Percentiles rank a stretch among this genome's conserved stretches.
These are phyloP conservation scores for Armadillidium nasatum DNA, from an alignment of 1,140 invertebrate species.

Conservation along the genomic window DNA sequence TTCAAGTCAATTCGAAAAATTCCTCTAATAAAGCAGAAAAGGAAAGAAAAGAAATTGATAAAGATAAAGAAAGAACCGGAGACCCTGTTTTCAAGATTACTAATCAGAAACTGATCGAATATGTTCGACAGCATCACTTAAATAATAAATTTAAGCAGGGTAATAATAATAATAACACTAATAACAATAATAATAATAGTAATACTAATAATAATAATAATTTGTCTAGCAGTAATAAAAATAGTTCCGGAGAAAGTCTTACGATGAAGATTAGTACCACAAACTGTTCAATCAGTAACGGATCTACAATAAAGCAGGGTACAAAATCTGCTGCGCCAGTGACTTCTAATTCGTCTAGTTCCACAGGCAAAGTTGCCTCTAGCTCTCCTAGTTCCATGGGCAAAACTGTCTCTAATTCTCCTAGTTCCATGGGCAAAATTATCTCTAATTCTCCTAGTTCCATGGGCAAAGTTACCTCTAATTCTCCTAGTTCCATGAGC, in stretches of 20 bases:
- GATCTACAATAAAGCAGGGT: slow-evolving; percentile 9
- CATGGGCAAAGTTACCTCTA: not conserved
- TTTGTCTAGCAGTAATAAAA: too few relatives aligned
- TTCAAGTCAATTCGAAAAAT: slow-evolving; percentile 27
- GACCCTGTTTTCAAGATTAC: slow-evolving; percentile 44
- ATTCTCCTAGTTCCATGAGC: too few relatives aligned
- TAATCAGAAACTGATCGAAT: slow-evolving; percentile 42
- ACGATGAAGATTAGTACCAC: slow-evolving; percentile 20
- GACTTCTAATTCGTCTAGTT: not conserved
- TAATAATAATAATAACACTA: slow-evolving; percentile 23
- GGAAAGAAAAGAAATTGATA: slow-evolving; percentile 25
- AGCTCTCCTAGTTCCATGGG: too few relatives aligned
- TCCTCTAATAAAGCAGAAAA: slow-evolving; percentile 14
- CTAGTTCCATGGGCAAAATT: not conserved
- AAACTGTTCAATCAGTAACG: slow-evolving; percentile 23
- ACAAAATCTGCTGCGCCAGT: slow-evolving; percentile 4
- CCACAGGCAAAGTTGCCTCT: not conserved
- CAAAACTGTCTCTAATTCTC: not conserved
- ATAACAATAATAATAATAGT: slow-evolving; percentile 16
- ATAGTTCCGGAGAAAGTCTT: not conserved
- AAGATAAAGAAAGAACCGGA: slow-evolving; percentile 33
- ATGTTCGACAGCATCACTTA: slow-evolving; percentile 36
- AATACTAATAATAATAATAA: too few relatives aligned
- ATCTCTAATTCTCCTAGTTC: too few relatives aligned
- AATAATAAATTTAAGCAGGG: slow-evolving; percentile 40